Base-by-base conservation (phyloP, 2,888 invertebrate genomes). In the Mimas tiliae region DNA sequence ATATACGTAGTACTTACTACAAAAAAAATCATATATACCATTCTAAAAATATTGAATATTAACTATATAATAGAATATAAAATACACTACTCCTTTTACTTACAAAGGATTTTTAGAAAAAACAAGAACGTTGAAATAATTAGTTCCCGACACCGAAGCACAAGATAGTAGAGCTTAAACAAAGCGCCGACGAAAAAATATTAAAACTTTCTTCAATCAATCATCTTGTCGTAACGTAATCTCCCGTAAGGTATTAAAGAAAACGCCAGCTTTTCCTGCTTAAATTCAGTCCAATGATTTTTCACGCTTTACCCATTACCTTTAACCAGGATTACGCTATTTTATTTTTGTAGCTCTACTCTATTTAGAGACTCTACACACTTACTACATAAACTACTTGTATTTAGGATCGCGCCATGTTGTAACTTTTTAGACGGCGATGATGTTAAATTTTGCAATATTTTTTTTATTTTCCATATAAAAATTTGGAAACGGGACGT, bases 181-280 rank as follows among this genome's bases (percentile, higher is more conserved):
- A 16, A 19, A 58, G 42, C 38, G 42, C 6, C 42, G 19, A 38
- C 11, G 58, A 16, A 42, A 45, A 27, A 64, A 64, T 53, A 65
- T 55, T 65, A 33, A 55, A 42, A 65, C 19, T 47, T 21, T 21
- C 47, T 33, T 47, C 55, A 65, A 65, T 65, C 65, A 65, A 65
- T 65, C 65, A 65, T 58, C 34, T 58, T 58, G 58, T 65, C 48
- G 58, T 14, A 9, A 45, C 53, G 12, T 65, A 65, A 65, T 65
- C 65, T 58, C 33, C 21, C 42, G 19, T 58, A 47, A 65, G 48
- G 48, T 58, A 48, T 58, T 65, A 21, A 19, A 16, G 58, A 58
- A 34, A 19, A 47, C 48, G 45, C 48, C 55, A 58, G 53, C 19
- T 65, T 45, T 47, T 65, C 58, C 38, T 38, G 19, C 65, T 47